A percentile compares a stretch with the other conserved stretches of the same genome.
phyloP scores from a whole-genome alignment of 1,140 invertebrate species.

The Hyposmocoma kahamanoa region DNA sequence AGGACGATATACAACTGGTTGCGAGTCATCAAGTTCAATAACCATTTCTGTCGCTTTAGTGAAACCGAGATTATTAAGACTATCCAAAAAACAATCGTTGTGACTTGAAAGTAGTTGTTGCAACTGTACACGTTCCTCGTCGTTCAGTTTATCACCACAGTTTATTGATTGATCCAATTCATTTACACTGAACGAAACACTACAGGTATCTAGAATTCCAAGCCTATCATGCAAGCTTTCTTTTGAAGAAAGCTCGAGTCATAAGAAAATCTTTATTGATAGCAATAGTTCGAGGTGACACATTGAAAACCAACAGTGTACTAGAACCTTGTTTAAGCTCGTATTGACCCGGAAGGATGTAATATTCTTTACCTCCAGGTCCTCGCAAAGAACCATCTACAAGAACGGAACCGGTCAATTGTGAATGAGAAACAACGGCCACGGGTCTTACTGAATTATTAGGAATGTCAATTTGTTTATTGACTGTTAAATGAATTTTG shows the following conservation, averaged over 20 bases:
- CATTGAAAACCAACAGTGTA: background rate
- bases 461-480: background rate
- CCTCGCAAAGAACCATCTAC: slow-evolving; percentile 3
- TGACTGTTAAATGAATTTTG: background rate
- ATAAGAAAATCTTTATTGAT: background rate
- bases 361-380: slow-evolving; percentile 4
- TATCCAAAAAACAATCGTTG: slow-evolving; percentile 22
- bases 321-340: background rate
- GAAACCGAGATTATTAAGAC: slow-evolving; percentile 15
- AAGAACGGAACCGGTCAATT: background rate
- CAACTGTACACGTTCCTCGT: slow-evolving; percentile 1
- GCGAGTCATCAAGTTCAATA: slow-evolving; percentile 17
- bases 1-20: slow-evolving; percentile 22
- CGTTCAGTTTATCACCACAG: background rate
- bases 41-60: slow-evolving; percentile 15
- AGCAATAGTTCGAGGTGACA: background rate
- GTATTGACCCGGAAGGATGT: background rate
- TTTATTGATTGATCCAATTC: slow-evolving; percentile 4
- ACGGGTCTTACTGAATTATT: background rate
- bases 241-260: slow-evolving; percentile 1
- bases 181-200: background rate
- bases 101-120: slow-evolving; percentile 11
- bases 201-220: background rate
- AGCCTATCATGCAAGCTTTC: background rate
- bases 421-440: background rate